Evolutionary conservation across 2,113 vertebrate genomes (phyloP), one percentile per base, ranked within the genome.

Genomic region (Riparia riparia): DNA sequence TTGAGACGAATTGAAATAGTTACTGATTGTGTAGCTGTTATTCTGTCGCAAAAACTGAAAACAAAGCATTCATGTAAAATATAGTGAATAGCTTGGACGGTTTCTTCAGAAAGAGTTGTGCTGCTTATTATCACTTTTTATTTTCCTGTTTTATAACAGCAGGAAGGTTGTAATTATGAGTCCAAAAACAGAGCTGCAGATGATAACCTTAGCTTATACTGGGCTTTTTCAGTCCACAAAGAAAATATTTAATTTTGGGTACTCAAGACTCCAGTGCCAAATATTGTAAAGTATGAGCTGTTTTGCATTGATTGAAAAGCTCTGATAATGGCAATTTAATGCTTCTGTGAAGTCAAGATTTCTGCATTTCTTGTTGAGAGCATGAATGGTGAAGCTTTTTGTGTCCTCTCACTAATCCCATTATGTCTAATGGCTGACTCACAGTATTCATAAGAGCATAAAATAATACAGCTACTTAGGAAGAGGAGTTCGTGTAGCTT

Each of bases 121-220:
- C 64, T 86, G 21, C 44, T 86, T 90, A 65, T 94, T 93, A 77
- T 17, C 18, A 82, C 39, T 63, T 82, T 65, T 91, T 94, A 65
- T 81, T 93, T 87, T 90, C 26, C 50, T 92, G 61, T 86, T 97
- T 91, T 94, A 17, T 74, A 82, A 76, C 72, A 90, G 54, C 17
- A 58, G 76, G 63, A 84, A 90, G 21, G 22, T 90, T 93, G 54
- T 66, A 85, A 82, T 96, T 94, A 88, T 19, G 39, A 61, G 86
- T 86, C 93, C 91, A 91, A 80, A 96, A 90, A 15, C 82, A 76
- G 81, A 95, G 42, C 56, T 85, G 58, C 70, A 93, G 84, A 58
- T 85, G 66, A 89, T 89, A 91, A 81, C 91, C 56, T 78, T 72
- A 44, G 29, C 9, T 72, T 93, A n/a, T 82, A 8, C 56, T 84